Base-by-base conservation (phyloP, 2,797 vertebrate genomes). In the Amblyraja radiata region DNA sequence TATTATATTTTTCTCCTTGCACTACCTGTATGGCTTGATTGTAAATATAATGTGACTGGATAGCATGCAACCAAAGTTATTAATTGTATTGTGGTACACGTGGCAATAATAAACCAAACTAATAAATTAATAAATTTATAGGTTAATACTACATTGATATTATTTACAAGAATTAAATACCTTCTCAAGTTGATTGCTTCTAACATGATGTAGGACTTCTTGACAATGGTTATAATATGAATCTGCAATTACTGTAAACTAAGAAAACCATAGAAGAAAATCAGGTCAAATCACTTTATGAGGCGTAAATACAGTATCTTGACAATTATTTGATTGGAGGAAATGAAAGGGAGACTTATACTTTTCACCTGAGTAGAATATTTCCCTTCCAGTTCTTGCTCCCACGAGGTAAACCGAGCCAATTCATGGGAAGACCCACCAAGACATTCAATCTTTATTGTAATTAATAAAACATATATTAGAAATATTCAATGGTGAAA, bases 161-260 rank as follows among this genome's bases (percentile, higher is more conserved):
- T 18, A 46, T 46, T 73, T 91, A 36, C 32, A 46, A 71, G 36
- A 71, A 73, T 90, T 25, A 13, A 95, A 73, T 95, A 96, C 96
- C 95, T 94, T 94, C 68, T 95, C 93, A 71, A 96, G 79, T 79
- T 96, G 94, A 1, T 83, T 93, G 39, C 83, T 95, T 93, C 93
- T 95, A 95, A 96, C 94, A 8, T 93, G 94, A 61, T 94, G 94
- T 93, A 96, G 94, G 93, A 96, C 94, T 61, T 95, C 95, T 94
- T 94, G 95, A 68, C 96, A 96, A 25, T 96, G 94, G 92, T 91
- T 95, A 93, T 86, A 95, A 93, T 96, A 97, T 65, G 95, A 94
- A 46, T 94, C 94, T 81, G 94, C 94, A 88, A 96, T 93, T 63
- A 94, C 93, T 16, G 58, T 46, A 93, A 96, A 94, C 96, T 96